Conservation (phyloP, 2,797 vertebrate genomes). For the Psittacula echo region DNA sequence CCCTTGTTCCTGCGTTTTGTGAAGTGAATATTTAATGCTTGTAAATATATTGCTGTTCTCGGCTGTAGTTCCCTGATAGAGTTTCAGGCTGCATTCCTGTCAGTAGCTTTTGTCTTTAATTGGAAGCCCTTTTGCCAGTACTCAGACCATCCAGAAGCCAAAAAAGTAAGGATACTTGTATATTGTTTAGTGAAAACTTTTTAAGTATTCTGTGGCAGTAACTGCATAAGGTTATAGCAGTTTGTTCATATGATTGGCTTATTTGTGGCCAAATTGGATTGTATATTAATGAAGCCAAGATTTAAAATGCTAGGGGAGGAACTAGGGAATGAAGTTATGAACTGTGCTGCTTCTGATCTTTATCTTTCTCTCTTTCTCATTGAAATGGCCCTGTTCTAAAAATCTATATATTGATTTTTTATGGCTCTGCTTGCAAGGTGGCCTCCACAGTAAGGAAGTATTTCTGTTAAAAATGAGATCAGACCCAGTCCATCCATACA, state of each 20-base stretch:
- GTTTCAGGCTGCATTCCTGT: neutral
- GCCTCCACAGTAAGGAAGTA: neutral
- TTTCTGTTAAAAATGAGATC: neutral
- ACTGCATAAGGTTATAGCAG: neutral
- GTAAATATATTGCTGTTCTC: neutral
- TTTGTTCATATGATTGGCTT: neutral
- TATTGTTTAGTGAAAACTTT: neutral
- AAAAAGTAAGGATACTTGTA: neutral
- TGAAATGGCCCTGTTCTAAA: neutral
- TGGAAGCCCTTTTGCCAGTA: neutral
- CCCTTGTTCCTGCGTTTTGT: neutral
- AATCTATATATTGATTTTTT: neutral
- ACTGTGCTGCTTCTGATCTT: neutral
- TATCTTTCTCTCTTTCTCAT: neutral
- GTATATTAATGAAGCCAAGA: neutral
- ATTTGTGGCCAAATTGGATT: neutral
- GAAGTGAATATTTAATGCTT: neutral
- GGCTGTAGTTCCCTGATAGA: neutral
- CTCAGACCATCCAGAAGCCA: neutral
- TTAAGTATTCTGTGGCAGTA: neutral
- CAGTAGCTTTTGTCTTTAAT: neutral
- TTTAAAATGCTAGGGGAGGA: neutral
- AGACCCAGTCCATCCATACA: neutral
- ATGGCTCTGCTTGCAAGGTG: neutral
- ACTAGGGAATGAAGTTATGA: neutral